Conservation (phyloP, 2,888 invertebrate genomes). For the Xanthorhoe spadicearia region DNA sequence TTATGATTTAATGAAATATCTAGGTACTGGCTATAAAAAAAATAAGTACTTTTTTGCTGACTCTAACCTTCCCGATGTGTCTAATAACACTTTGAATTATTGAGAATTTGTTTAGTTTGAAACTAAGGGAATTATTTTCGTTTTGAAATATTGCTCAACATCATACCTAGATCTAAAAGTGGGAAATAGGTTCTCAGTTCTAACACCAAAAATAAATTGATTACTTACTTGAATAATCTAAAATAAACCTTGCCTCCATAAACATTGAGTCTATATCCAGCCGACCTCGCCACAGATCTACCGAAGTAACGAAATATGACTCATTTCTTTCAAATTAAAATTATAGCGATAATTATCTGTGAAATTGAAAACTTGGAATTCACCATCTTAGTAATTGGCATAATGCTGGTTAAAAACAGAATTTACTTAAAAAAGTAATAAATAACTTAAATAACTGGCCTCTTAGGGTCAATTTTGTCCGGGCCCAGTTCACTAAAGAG, state of each 20-base stretch:
- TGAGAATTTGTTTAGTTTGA: too few relatives aligned
- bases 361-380: conserved; percentile 15
- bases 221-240: not conserved
- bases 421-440: too few relatives aligned
- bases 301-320: conserved; percentile 14
- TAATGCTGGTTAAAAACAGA: too few relatives aligned
- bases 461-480: too few relatives aligned
- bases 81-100: too few relatives aligned
- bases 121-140: too few relatives aligned
- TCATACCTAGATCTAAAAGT: not conserved
- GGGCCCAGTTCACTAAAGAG: too few relatives aligned
- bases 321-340: conserved; percentile 28
- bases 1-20: too few relatives aligned
- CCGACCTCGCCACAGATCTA: conserved; percentile 26
- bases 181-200: not conserved
- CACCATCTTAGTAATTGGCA: not conserved
- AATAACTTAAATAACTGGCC: too few relatives aligned
- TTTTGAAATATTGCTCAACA: not conserved
- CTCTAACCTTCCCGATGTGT: not conserved
- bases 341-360: conserved; percentile 13
- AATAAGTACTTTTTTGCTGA: too few relatives aligned
- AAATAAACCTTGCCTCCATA: conserved; percentile 26
- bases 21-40: too few relatives aligned
- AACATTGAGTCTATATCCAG: conserved; percentile 31
- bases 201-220: not conserved